Conservation (phyloP, 2,888 invertebrate species). For the Liposcelis brunnea region DNA sequence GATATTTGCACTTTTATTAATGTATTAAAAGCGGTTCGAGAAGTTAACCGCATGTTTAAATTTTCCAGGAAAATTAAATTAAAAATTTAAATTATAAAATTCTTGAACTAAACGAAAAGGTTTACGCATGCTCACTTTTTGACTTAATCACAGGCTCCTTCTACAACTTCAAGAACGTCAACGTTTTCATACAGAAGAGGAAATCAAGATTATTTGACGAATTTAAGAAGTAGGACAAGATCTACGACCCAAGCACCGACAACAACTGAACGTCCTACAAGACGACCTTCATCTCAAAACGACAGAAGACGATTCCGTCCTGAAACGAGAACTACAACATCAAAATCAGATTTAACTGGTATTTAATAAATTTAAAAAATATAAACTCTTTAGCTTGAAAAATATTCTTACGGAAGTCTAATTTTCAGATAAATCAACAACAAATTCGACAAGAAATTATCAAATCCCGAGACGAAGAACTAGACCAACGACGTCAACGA, state of each 20-base stretch:
- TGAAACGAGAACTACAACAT: slow-evolving; percentile 21
- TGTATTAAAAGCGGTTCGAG: too few relatives aligned
- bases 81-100: too few relatives aligned
- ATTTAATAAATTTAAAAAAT: too few relatives aligned
- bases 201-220: not conserved
- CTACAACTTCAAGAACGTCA: not conserved
- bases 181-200: not conserved
- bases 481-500: slow-evolving; percentile 20
- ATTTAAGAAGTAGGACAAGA: not conserved
- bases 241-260: slow-evolving; percentile 17
- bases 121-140: too few relatives aligned
- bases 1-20: too few relatives aligned
- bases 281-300: not conserved
- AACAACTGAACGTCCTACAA: slow-evolving; percentile 12
- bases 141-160: too few relatives aligned
- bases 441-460: slow-evolving; percentile 21
- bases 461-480: slow-evolving; percentile 28
- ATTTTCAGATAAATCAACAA: slow-evolving; percentile 1
- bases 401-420: too few relatives aligned
- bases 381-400: too few relatives aligned
- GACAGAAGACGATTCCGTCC: slow-evolving; percentile 7
- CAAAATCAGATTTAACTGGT: slow-evolving; percentile 22
- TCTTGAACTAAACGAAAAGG: too few relatives aligned
- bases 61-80: too few relatives aligned
- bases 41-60: too few relatives aligned